Evolutionary conservation across 1,140 invertebrate genomes (phyloP).

Genomic region (Adoxophyes honmai): DNA sequence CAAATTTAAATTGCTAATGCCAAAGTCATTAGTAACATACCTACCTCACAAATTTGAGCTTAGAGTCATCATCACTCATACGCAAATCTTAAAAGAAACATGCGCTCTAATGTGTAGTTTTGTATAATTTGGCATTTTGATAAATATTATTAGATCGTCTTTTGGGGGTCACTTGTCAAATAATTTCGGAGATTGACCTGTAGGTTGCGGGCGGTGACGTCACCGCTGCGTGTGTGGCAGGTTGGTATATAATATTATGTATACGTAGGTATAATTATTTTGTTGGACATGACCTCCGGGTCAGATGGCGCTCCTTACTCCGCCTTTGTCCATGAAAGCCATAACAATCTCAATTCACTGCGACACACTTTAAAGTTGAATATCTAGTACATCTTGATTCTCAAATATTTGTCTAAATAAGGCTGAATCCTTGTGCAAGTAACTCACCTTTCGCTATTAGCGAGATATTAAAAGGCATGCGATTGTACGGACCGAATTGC

Average conservation of each 20-base stretch:
- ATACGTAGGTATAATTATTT: background rate
- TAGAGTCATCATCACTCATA: background rate
- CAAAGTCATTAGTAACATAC: too few species aligned
- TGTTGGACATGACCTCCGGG: conserved; percentile 22
- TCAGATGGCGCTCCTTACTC: conserved; percentile 27
- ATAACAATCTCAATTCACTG: background rate
- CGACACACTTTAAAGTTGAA: background rate
- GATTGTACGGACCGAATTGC: background rate
- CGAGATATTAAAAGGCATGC: conserved; percentile 1
- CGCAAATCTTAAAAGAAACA: background rate
- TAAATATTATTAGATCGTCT: background rate
- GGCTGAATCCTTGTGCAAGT: background rate
- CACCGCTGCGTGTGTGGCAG: background rate
- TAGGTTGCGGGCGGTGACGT: background rate
- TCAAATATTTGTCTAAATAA: conserved; percentile 1
- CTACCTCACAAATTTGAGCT: too few species aligned
- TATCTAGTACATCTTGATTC: background rate
- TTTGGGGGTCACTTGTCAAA: background rate
- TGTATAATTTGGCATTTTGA: background rate
- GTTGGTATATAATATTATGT: too few species aligned
- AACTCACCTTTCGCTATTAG: background rate
- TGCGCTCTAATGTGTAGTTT: background rate
- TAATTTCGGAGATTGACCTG: background rate
- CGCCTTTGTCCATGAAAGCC: background rate
- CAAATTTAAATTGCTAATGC: too few species aligned